phyloP scores from a whole-genome alignment of 2,888 invertebrate species.

The Tenthredo amoena region DNA sequence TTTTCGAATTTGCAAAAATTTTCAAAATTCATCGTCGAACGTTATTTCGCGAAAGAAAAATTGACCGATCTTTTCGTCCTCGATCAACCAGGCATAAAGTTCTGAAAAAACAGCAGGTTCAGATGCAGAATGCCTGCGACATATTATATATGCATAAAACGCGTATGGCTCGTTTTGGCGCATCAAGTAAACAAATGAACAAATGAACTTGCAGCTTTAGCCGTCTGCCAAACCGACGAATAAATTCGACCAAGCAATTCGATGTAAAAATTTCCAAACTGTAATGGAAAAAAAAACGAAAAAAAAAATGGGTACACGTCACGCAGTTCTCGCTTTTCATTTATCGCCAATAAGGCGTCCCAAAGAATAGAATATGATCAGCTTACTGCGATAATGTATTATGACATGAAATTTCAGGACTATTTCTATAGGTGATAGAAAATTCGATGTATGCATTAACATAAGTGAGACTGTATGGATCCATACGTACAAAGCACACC shows the following conservation, averaged over 20 bases:
- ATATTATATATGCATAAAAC: background rate
- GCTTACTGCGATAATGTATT: background rate
- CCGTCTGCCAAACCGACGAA: background rate
- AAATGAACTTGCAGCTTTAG: slow-evolving; percentile 1
- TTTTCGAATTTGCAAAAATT: background rate
- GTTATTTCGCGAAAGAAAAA: background rate
- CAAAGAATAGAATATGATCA: background rate
- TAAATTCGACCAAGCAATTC: background rate
- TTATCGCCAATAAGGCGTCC: background rate
- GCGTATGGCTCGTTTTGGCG: slow-evolving; percentile 11
- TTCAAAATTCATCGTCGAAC: background rate
- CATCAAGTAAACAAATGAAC: slow-evolving; percentile 12
- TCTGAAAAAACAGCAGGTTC: background rate
- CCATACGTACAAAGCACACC: background rate
- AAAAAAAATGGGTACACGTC: no score
- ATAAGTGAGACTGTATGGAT: background rate
- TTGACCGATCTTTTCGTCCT: background rate
- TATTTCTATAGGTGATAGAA: background rate
- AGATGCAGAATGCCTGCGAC: slow-evolving; percentile 9
- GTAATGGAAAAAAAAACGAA: background rate
- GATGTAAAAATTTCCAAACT: background rate
- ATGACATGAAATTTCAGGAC: background rate
- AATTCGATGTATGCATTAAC: background rate
- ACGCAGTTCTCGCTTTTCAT: background rate
- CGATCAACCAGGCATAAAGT: background rate